Evolutionary conservation across 1,140 invertebrate genomes (phyloP).

Genomic region (Pemphigus obesinymphae): DNA sequence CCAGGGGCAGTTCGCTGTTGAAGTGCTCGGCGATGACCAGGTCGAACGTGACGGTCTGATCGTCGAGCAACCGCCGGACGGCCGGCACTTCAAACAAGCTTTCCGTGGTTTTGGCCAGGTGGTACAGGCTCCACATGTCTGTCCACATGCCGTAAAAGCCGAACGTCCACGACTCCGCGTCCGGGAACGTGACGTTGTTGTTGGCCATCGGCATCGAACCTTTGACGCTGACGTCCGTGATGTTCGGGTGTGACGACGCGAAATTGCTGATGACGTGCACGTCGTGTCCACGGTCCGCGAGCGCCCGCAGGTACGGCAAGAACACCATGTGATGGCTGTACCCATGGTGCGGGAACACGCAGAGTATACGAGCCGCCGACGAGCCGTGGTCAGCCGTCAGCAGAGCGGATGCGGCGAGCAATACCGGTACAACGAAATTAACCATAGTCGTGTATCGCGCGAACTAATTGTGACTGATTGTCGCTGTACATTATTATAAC

Average conservation of each 20-base stretch:
- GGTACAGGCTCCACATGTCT: background rate
- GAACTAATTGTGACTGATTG: background rate
- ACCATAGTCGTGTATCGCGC: background rate
- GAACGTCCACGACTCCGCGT: background rate
- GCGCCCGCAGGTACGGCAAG: slow-evolving; percentile 46
- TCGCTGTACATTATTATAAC: background rate
- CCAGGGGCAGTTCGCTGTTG: slow-evolving; percentile 43
- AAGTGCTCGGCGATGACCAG: slow-evolving; percentile 48
- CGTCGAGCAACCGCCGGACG: background rate
- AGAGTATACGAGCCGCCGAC: slow-evolving; percentile 45
- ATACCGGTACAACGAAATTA: background rate
- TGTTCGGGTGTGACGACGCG: slow-evolving; percentile 52
- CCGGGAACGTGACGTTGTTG: slow-evolving; percentile 7
- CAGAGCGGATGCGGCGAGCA: background rate
- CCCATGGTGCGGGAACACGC: slow-evolving; percentile 47
- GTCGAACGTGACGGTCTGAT: slow-evolving; percentile 45
- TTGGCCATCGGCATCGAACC: background rate
- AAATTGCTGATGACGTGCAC: slow-evolving; percentile 51
- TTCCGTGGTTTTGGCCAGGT: background rate
- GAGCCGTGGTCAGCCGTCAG: background rate
- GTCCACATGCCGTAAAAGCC: background rate
- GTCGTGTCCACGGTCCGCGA: slow-evolving; percentile 48
- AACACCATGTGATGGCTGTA: slow-evolving; percentile 51
- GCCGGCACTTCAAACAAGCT: background rate
- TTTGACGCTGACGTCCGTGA: slow-evolving; percentile 52